Conservation (phyloP, 2,113 vertebrate genomes). For the Callocephalon fimbriatum region DNA sequence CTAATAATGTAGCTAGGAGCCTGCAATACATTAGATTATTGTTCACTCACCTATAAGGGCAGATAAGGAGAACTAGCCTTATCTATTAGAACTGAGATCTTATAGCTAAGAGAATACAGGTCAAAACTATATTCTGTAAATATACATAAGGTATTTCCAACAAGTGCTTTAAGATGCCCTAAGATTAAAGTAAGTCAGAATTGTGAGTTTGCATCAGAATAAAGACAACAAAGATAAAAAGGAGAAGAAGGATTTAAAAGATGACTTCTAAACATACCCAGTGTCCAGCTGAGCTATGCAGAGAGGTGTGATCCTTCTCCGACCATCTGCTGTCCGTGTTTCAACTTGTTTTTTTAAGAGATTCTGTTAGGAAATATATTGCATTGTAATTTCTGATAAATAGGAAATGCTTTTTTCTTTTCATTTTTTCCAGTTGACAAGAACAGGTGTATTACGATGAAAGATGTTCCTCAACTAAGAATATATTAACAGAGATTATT, state of each 20-base stretch:
- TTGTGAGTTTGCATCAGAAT: background rate
- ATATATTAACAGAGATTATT: background rate
- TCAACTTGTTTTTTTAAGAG: constrained; percentile 99
- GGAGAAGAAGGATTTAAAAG: background rate
- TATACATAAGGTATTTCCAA: background rate
- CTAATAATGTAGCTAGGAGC: background rate
- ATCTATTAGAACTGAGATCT: background rate
- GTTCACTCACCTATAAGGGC: background rate
- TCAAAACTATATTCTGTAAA: background rate
- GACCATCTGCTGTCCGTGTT: constrained; percentile 93
- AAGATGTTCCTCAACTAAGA: background rate
- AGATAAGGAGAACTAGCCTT: background rate
- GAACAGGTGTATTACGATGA: background rate
- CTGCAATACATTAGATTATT: background rate
- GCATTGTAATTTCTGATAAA: background rate
- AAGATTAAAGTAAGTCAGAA: background rate
- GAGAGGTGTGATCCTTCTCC: constrained; percentile 94
- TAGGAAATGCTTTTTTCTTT: background rate
- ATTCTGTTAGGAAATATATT: constrained; percentile 81
- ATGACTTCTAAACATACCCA: constrained; percentile 79
- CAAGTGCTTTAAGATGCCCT: background rate
- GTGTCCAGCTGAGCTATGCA: constrained; percentile 99
- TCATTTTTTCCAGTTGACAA: background rate
- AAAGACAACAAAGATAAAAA: background rate
- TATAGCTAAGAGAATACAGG: background rate